phyloP scores from a whole-genome alignment of 2,113 vertebrate species.

The Acanthisitta chloris region DNA sequence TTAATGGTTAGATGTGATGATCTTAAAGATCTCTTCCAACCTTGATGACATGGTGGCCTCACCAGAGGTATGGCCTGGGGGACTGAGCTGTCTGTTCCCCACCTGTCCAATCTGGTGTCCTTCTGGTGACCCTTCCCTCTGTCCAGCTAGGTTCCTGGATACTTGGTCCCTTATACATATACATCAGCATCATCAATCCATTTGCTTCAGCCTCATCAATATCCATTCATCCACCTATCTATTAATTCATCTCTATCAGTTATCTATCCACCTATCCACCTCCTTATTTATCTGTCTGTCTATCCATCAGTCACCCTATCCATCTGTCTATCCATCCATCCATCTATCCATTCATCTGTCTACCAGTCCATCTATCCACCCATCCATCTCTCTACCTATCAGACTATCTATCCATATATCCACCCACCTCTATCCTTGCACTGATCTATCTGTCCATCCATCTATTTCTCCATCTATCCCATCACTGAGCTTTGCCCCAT shows the following conservation, averaged over 20 bases:
- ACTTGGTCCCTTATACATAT: too few relatives aligned
- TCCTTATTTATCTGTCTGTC: background rate
- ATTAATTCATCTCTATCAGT: too few relatives aligned
- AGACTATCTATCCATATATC: background rate
- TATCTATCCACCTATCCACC: background rate
- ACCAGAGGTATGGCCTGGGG: background rate
- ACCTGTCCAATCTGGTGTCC: rapidly evolving
- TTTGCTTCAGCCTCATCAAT: background rate
- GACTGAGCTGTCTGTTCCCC: background rate
- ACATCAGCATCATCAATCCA: rapidly evolving
- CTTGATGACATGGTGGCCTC: background rate
- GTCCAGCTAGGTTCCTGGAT: background rate
- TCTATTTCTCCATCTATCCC: background rate
- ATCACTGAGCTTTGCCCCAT: background rate
- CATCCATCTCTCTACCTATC: background rate
- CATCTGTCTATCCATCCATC: background rate
- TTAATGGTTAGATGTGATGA: too few relatives aligned
- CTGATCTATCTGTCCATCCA: background rate
- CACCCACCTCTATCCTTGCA: background rate
- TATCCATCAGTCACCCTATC: background rate
- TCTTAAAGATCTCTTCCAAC: too few relatives aligned
- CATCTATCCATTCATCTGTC: background rate
- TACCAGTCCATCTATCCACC: background rate
- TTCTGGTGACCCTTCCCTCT: background rate
- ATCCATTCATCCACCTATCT: background rate